Evolutionary conservation across 2,113 vertebrate genomes (phyloP), one percentile per base, ranked within the genome.

Genomic region (Tricholaema leucomelas): DNA sequence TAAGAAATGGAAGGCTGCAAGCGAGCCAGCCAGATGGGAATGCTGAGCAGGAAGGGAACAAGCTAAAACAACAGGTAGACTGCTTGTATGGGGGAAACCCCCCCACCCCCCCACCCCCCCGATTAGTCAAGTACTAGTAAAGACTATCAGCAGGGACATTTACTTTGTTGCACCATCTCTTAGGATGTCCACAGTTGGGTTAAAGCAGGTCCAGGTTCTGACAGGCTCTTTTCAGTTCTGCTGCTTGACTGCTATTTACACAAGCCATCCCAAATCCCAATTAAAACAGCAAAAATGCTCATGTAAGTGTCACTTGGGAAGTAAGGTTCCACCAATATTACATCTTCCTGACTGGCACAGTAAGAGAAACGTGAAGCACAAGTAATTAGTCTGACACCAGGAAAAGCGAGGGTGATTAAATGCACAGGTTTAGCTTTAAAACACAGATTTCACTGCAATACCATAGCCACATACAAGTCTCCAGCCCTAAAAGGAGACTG

Each of bases 181-280:
- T 55, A 42, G 28, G 59, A 82, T 71, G 85, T 76, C 69, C 56
- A 75, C 56, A 88, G 72, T 79, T 54, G 67, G 85, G 91, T 85
- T 94, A 91, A 96, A 96, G 84, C 5, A 89, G 82, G 90, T 33
- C 86, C 66, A 79, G 59, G 30, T 71, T 93, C 18, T 91, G 88
- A 91, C 44, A 75, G 83, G 82, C 48, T 83, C 73, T 91, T 97
- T 96, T 95, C 95, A 73, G 87, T 94, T 90, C 77, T 94, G 73
- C 61, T 63, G 38, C 78, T 81, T 60, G 71, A 83, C 61, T 91
- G 46, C 50, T 81, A 81, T 87, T 96, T 94, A 93, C 90, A 72
- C 33, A 85, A 78, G 52, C 44, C 36, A 92, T 44, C 10, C n/a
- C 35, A 67, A 80, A 92, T 82, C 93, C 82, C 23, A 5, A 74